Base-by-base conservation (phyloP, 2,113 vertebrate species). In the Glaucomys volans region DNA sequence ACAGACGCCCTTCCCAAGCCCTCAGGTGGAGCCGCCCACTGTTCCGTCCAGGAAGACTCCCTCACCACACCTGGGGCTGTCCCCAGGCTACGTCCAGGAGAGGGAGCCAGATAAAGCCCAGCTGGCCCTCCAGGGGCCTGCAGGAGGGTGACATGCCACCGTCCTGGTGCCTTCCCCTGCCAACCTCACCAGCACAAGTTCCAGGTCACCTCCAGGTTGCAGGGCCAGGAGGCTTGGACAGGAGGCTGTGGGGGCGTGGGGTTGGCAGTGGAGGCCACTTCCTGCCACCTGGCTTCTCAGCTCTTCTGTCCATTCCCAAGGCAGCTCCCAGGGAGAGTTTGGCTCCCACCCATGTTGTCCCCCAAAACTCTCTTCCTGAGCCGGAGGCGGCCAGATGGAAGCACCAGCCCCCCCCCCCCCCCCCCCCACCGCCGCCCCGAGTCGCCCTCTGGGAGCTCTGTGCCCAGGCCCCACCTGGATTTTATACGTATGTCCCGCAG, bases 81-180 rank as follows among this genome's bases (percentile, higher is more conserved):
- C 28, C 66, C 74, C 0, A 24, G 54, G 30, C 8, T 12, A 24
- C 47, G 28, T n/a, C 40, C 69, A 50, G 14, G 44, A 37, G 14
- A 42, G 37, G 69, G 17, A 50, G 17, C 11, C 71, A 54, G 69
- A 2, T 12, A 42, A 47, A 79, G 18, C 12, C 81, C 3, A 14
- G 13, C 30, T 8, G 26, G 22, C 13, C 52, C 52, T 37, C 59
- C 2, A 26, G 13, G 35, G 52, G 42, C 64, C 67, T 26, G 22
- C 57, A 10, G 57, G 77, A 5, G 50, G 77, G 2, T 5, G 4
- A 26, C 30, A n/a, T 18, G 52, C 77, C 35, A 37, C 44, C 11
- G 76, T 11, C 12, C 75, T 1, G 0, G 2, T 0, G 2, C 37
- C 47, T 71, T 6, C 7, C 2, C 62, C 64, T 16, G 10, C 66